Conservation (phyloP, 2,113 vertebrate species). For the Pelecanus crispus region DNA sequence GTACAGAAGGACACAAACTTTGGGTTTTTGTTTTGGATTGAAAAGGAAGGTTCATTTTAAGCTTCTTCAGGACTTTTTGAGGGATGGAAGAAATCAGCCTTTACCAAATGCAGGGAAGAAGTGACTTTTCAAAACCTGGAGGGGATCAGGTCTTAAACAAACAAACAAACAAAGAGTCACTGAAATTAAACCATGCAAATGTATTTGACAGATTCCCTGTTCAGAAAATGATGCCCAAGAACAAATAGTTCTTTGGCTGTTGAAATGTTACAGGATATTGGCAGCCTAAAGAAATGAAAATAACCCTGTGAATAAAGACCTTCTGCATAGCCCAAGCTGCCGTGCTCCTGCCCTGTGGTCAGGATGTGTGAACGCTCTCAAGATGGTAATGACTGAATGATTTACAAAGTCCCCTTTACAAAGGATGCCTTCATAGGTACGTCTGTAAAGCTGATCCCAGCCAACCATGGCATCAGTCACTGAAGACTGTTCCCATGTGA, state of each 20-base stretch:
- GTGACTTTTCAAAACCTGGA: background rate
- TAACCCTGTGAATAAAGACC: background rate
- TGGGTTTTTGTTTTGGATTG: background rate
- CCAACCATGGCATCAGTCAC: background rate
- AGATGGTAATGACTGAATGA: background rate
- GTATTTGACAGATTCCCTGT: background rate
- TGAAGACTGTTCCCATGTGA: background rate
- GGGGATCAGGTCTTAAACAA: background rate
- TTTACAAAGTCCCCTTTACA: background rate
- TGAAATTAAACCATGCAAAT: constrained; percentile 36
- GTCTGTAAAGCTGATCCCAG: background rate
- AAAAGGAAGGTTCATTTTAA: background rate
- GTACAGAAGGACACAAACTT: background rate
- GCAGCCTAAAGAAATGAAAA: background rate
- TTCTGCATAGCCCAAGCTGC: background rate
- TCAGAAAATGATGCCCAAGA: background rate
- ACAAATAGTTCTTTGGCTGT: constrained; percentile 42
- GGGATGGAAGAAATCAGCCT: background rate
- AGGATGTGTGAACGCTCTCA: background rate
- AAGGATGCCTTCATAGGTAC: background rate
- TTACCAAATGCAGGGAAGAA: background rate
- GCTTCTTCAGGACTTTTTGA: background rate
- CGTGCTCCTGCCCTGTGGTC: background rate
- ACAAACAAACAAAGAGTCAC: background rate
- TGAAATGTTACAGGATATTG: constrained; percentile 14